These are phyloP conservation scores for Chloroceryle amazona DNA, from an alignment of 2,797 vertebrate genomes.

Conservation along the genomic window DNA sequence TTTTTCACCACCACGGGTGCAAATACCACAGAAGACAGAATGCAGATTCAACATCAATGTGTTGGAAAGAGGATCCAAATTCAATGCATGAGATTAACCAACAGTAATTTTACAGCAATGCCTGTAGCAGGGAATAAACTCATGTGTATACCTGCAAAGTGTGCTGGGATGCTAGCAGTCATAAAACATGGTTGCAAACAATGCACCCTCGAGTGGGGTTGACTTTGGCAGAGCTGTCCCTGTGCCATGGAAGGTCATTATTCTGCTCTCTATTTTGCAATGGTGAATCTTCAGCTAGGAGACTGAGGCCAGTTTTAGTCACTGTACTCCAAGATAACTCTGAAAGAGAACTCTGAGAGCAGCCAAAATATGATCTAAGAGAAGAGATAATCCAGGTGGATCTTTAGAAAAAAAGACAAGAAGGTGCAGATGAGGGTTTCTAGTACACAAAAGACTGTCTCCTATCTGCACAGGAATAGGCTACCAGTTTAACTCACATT, in stretches of 20 bases:
- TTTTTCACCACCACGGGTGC: not conserved
- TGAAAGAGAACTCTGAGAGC: not conserved
- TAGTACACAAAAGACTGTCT: not conserved
- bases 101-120: too few relatives aligned
- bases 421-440: not conserved
- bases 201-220: rapidly evolving
- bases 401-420: not conserved
- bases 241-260: not conserved
- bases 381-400: not conserved
- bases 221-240: not conserved
- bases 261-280: not conserved
- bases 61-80: not conserved
- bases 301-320: not conserved
- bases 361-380: not conserved
- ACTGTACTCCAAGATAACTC: not conserved
- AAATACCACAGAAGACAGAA: not conserved
- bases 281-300: not conserved
- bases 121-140: not conserved
- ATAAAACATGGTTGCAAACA: not conserved
- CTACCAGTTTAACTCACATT: not conserved
- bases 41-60: not conserved
- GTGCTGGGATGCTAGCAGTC: not conserved
- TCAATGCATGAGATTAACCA: not conserved
- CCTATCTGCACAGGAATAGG: not conserved
- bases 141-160: not conserved